phyloP scores from a whole-genome alignment of 2,113 vertebrate genomes.

The Pagrus major region DNA sequence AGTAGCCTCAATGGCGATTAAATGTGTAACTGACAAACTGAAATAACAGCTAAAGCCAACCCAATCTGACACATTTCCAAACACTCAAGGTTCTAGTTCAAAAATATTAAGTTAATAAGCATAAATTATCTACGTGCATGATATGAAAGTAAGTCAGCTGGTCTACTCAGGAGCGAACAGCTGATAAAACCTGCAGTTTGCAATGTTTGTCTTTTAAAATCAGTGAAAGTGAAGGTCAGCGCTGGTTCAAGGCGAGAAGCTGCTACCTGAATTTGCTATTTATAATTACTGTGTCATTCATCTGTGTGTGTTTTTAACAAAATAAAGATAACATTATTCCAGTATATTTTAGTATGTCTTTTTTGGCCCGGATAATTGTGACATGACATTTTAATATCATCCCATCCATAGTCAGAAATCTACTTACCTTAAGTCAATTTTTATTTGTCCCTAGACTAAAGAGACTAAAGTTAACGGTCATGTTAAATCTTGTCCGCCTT shows the following conservation, averaged over 20 bases:
- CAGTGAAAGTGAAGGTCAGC: neutral
- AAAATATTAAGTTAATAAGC: neutral
- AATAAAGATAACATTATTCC: too few relatives aligned
- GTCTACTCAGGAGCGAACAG: neutral
- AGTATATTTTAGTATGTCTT: too few relatives aligned
- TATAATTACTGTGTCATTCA: neutral
- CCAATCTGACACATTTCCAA: neutral
- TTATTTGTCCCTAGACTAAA: too few relatives aligned
- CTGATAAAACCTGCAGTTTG: neutral
- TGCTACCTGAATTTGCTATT: neutral
- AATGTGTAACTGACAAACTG: neutral
- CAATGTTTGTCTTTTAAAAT: neutral
- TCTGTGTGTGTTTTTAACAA: too few relatives aligned
- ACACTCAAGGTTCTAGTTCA: neutral
- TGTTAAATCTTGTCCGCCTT: too few relatives aligned
- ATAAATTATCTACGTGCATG: neutral
- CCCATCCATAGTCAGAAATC: too few relatives aligned
- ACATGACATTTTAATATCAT: too few relatives aligned
- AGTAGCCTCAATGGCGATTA: neutral
- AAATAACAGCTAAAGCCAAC: neutral
- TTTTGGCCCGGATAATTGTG: too few relatives aligned
- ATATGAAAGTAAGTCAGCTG: neutral
- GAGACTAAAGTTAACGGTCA: too few relatives aligned
- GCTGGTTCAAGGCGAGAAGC: neutral
- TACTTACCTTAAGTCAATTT: too few relatives aligned